phyloP scores from a whole-genome alignment of 2,888 invertebrate genomes.

The Phengaris arion region DNA sequence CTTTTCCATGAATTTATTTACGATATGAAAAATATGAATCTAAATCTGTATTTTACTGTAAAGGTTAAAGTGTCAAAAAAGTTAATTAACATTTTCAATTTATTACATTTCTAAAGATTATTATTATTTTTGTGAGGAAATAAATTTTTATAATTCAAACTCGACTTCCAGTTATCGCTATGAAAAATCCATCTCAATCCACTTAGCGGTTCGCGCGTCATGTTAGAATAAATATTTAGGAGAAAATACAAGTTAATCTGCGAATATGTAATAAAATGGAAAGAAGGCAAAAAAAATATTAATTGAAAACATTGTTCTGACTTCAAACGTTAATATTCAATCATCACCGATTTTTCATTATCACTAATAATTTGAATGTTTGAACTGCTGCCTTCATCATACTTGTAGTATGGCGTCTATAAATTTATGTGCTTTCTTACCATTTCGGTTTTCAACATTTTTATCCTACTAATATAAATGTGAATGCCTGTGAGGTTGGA shows the following conservation, averaged over 20 bases:
- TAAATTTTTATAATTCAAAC: constrained; percentile 25
- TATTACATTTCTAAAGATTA: constrained; percentile 10
- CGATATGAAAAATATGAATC: not conserved
- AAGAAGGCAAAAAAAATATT: not conserved
- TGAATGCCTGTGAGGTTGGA: too few species aligned
- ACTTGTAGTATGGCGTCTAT: too few species aligned
- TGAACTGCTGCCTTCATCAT: not conserved
- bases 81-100: constrained; percentile 5
- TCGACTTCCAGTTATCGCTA: constrained; percentile 26
- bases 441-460: too few species aligned
- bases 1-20: not conserved
- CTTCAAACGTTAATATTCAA: not conserved
- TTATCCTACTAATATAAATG: too few species aligned
- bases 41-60: not conserved
- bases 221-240: constrained; percentile 28
- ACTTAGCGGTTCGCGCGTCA: constrained; percentile 28
- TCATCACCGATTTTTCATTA: not conserved
- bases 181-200: constrained; percentile 28
- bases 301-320: not conserved
- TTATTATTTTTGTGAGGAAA: constrained; percentile 10
- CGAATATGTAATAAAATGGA: constrained; percentile 18
- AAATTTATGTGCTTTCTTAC: too few species aligned
- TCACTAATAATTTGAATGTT: not conserved
- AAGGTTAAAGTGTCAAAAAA: not conserved
- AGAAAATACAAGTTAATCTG: constrained; percentile 28